These are phyloP conservation scores for Cataglyphis livida DNA, from an alignment of 2,888 invertebrate species.

Conservation along the genomic window DNA sequence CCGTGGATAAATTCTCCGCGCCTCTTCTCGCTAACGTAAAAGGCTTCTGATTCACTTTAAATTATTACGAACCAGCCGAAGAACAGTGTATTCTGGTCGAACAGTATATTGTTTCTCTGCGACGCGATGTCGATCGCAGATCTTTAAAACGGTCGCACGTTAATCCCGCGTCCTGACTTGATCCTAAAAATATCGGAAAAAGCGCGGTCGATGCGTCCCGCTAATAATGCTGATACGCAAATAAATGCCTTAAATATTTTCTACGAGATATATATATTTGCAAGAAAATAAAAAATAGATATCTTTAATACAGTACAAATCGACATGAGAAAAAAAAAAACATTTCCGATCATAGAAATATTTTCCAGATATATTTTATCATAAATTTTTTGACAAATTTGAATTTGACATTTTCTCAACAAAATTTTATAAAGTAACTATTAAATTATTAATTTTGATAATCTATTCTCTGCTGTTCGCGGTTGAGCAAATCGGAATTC, in stretches of 20 bases:
- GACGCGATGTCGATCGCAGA: constrained; percentile 51
- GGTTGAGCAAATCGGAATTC: not conserved
- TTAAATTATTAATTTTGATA: not conserved
- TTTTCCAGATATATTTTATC: not conserved
- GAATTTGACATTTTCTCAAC: not conserved
- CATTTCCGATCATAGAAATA: not conserved
- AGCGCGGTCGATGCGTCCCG: constrained; percentile 4
- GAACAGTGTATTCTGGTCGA: constrained; percentile 52
- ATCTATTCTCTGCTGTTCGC: not conserved
- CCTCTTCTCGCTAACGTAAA: constrained; percentile 26
- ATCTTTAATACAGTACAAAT: constrained; percentile 1
- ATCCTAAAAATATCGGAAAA: constrained; percentile 46
- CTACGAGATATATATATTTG: not conserved
- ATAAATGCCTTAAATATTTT: not conserved
- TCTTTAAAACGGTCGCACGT: constrained; percentile 29
- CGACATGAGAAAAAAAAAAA: not conserved
- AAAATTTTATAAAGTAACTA: not conserved
- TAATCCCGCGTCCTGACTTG: constrained; percentile 34
- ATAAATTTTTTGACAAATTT: not conserved
- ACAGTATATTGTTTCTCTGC: constrained; percentile 38
- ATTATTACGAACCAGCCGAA: constrained; percentile 41
- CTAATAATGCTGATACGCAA: constrained; percentile 22
- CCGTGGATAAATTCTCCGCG: constrained; percentile 25
- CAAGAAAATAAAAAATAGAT: not conserved
- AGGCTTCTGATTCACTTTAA: constrained; percentile 47